phyloP scores from a whole-genome alignment of 2,797 vertebrate species.

The Rhinoraja longicauda region DNA sequence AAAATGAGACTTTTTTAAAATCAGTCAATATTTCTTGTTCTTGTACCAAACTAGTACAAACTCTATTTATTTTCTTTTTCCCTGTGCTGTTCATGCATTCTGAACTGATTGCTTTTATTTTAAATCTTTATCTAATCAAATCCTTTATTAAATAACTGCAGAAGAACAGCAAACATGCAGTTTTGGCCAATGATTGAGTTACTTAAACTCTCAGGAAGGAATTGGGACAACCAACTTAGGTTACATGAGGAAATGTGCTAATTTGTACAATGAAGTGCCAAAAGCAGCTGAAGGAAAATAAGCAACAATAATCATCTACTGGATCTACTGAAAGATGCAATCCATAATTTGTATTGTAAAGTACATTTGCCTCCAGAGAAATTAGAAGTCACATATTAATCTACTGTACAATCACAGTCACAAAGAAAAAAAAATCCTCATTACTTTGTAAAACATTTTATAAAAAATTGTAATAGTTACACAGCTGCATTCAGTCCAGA shows the following conservation, averaged over 20 bases:
- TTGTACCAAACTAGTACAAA: not conserved
- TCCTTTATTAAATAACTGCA: not conserved
- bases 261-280: not conserved
- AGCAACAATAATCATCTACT: not conserved
- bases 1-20: not conserved
- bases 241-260: not conserved
- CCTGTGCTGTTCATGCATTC: not conserved
- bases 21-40: not conserved
- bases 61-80: not conserved
- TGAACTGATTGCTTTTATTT: not conserved
- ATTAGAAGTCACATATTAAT: not conserved
- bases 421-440: not conserved
- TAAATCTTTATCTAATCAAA: not conserved
- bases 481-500: slow-evolving; percentile 2
- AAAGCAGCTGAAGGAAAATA: not conserved
- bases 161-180: not conserved
- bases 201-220: not conserved
- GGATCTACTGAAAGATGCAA: not conserved
- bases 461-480: not conserved
- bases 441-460: not conserved
- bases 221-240: not conserved
- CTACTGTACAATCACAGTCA: not conserved
- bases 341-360: slow-evolving; percentile 15
- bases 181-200: not conserved
- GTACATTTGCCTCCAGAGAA: not conserved